Evolutionary conservation across 2,797 vertebrate species (phyloP).

Genomic region (Mallotus villosus): DNA sequence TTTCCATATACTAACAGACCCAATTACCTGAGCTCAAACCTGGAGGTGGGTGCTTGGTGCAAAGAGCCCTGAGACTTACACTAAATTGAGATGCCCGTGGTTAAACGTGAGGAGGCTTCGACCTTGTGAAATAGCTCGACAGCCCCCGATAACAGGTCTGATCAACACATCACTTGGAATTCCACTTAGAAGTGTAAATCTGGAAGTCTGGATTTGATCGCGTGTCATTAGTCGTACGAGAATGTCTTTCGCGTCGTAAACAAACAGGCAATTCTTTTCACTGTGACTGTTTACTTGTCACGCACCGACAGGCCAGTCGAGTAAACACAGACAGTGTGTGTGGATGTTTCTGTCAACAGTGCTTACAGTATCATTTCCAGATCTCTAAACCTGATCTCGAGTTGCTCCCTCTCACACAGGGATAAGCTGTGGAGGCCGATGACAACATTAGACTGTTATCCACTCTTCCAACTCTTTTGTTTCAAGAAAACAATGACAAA

Average conservation of each 20-base stretch:
- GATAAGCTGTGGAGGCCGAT: neutral
- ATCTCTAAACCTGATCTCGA: conserved; percentile 29
- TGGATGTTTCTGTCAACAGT: conserved; percentile 35
- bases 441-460: neutral
- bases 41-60: too few species aligned
- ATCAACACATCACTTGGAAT: neutral
- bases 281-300: conserved; percentile 15
- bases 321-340: conserved; percentile 18
- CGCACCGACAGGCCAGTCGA: neutral
- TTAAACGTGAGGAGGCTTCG: conserved; percentile 13
- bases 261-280: neutral
- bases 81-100: conserved; percentile 29
- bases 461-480: neutral
- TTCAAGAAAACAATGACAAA: neutral
- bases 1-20: conserved; percentile 18
- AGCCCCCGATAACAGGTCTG: conserved; percentile 1
- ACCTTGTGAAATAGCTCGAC: conserved; percentile 1
- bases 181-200: neutral
- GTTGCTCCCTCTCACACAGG: neutral
- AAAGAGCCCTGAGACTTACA: conserved; percentile 21
- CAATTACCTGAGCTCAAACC: too few species aligned
- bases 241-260: neutral
- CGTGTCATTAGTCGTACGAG: neutral
- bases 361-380: conserved; percentile 41
- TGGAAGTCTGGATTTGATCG: neutral